These are phyloP conservation scores for Eilema griseolum DNA, from an alignment of 2,888 invertebrate species.

Conservation along the genomic window DNA sequence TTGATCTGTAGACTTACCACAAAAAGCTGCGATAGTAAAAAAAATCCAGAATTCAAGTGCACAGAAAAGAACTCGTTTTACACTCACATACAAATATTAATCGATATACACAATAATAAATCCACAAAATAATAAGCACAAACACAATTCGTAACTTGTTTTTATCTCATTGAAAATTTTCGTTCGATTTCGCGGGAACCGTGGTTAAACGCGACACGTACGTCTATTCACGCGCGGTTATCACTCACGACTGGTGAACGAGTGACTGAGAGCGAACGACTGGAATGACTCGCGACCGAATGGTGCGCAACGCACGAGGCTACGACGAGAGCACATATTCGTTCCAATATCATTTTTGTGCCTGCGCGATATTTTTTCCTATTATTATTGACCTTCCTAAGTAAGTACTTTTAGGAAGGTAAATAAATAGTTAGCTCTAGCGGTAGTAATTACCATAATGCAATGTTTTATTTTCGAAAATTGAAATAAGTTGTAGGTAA, in stretches of 20 bases:
- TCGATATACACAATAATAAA: slow-evolving; percentile 56
- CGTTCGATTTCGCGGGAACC: slow-evolving; percentile 71
- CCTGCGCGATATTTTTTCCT: background rate
- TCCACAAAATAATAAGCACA: slow-evolving; percentile 57
- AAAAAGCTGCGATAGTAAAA: slow-evolving; percentile 69
- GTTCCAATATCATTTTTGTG: background rate
- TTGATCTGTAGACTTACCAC: slow-evolving; percentile 72
- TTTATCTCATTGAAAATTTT: slow-evolving; percentile 64
- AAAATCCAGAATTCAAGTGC: slow-evolving; percentile 72
- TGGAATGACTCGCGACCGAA: slow-evolving; percentile 64
- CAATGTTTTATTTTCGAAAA: background rate
- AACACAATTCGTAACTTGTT: slow-evolving; percentile 60
- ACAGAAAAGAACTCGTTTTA: slow-evolving; percentile 71
- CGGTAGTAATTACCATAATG: too few species aligned
- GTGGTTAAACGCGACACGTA: slow-evolving; percentile 49
- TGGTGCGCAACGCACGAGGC: slow-evolving; percentile 51
- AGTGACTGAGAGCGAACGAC: slow-evolving; percentile 57
- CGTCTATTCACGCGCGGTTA: slow-evolving; percentile 67
- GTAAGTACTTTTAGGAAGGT: too few species aligned
- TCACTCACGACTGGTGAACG: slow-evolving; percentile 78
- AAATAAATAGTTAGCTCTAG: too few species aligned
- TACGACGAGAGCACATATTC: slow-evolving; percentile 41
- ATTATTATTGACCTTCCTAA: too few species aligned
- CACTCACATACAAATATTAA: slow-evolving; percentile 68
- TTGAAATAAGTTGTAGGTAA: too few species aligned